Conservation (phyloP, 2,113 vertebrate genomes). For the Vulpes lagopus region DNA sequence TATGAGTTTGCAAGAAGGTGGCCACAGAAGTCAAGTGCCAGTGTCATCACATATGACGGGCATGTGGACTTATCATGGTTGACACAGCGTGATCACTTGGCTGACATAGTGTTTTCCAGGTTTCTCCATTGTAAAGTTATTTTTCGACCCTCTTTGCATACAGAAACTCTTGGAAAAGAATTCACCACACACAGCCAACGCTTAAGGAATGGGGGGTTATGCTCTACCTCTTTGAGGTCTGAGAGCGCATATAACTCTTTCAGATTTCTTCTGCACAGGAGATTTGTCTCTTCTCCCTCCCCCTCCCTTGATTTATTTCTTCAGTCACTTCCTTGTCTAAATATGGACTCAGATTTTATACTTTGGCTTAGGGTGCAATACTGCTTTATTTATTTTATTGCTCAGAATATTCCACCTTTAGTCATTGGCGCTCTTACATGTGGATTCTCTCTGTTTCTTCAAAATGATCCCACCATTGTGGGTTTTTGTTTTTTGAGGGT, state of each 20-base stretch:
- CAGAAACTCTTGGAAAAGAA: background rate
- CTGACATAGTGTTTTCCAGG: background rate
- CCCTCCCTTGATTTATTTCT: background rate
- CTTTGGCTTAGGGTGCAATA: background rate
- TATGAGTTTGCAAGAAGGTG: background rate
- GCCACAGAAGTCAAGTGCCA: background rate
- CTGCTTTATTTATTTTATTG: background rate
- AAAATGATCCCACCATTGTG: background rate
- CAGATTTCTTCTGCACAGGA: slow-evolving; percentile 1
- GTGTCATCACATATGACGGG: background rate
- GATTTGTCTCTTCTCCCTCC: background rate
- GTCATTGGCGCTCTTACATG: background rate
- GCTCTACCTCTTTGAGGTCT: background rate
- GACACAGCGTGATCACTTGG: background rate
- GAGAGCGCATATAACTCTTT: background rate
- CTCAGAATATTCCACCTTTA: background rate
- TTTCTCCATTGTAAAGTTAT: background rate
- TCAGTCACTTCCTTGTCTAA: background rate
- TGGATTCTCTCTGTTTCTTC: background rate
- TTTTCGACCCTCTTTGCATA: background rate
- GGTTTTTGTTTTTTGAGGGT: background rate
- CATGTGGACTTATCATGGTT: background rate
- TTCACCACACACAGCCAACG: background rate
- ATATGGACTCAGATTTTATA: background rate
- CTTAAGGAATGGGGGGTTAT: background rate